Base-by-base conservation (phyloP, 2,113 vertebrate species). In the Rhinolophus ferrumequinum region DNA sequence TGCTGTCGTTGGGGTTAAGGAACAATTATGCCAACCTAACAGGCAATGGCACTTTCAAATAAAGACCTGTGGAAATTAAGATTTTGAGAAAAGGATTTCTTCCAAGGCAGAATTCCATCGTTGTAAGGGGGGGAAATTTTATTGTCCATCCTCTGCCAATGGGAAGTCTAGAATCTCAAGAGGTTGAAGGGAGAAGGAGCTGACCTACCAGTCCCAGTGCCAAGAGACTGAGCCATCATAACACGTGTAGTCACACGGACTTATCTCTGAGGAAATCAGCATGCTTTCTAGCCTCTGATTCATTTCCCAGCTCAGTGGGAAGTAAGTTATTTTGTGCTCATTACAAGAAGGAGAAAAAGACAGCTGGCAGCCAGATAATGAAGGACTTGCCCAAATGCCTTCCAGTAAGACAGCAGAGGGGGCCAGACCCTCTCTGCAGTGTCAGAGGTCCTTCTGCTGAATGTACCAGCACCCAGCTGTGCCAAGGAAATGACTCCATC, bases 231-330 rank as follows among this genome's bases (percentile, higher is more conserved):
- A 54, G 24, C 62, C 52, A 4, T 38, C 9, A 6, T 35, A 60
- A 66, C 38, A 19, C 2, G 4, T 1, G 0, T 8, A 73, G 22
- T 73, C 44, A 38, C 13, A 44, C 4, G 50, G 69, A 80, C 19
- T 73, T 54, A 58, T 18, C 88, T 85, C 72, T 72, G 76, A 94
- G 84, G 67, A 96, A 95, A 90, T 90, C 47, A 69, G 2, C 0
- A 3, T 72, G 28, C 1, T 75, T 81, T 79, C 64, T 52, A 93
- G 62, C n/a, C 83, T 84, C 69, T 77, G 62, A 88, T 85, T 94
- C 66, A 90, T 88, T 92, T 92, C 33, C 50, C 11, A 60, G 28
- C n/a, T 96, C 69, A 87, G 60, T 41, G 93, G 50, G n/a, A 88
- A 88, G 18, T 38, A 44, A 84, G 67, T 92, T 85, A 87, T 73